Evolutionary conservation across 37 sponge, comb jelly and placozoan species (phyloP).

Genomic region (Haliclona indistincta): DNA sequence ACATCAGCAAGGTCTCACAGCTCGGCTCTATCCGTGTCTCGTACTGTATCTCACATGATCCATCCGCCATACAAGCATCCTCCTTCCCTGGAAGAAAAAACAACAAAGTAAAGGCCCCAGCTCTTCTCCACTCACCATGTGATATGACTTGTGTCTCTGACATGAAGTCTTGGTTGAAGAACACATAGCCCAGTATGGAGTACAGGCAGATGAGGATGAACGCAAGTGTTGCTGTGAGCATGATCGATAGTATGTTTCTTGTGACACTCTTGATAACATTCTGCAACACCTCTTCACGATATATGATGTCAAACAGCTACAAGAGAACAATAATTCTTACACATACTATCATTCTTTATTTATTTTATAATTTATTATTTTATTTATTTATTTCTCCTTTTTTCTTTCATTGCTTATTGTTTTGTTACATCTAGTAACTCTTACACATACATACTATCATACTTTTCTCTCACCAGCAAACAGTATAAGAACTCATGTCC

Average conservation of each 20-base stretch:
- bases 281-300: conserved; percentile 87
- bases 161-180: conserved; percentile 77
- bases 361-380: no score
- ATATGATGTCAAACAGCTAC: conserved; percentile 91
- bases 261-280: conserved; percentile 93
- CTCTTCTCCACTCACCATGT: not conserved
- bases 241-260: conserved; percentile 81
- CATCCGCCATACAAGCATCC: conserved; percentile 2
- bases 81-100: not conserved
- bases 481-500: conserved; percentile 92
- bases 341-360: not conserved
- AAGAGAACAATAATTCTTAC: not conserved
- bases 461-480: conserved; percentile 80
- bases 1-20: conserved; percentile 95
- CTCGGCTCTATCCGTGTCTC: conserved; percentile 56
- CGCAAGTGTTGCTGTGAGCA: conserved; percentile 88
- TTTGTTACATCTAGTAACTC: no score
- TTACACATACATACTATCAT: no score
- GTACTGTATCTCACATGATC: not conserved
- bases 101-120: no score
- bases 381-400: no score
- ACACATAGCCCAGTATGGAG: conserved; percentile 89
- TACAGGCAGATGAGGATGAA: conserved; percentile 92
- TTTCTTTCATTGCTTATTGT: no score
- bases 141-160: conserved; percentile 43